phyloP scores from a whole-genome alignment of 2,888 invertebrate genomes.

The Bellardia bayeri region DNA sequence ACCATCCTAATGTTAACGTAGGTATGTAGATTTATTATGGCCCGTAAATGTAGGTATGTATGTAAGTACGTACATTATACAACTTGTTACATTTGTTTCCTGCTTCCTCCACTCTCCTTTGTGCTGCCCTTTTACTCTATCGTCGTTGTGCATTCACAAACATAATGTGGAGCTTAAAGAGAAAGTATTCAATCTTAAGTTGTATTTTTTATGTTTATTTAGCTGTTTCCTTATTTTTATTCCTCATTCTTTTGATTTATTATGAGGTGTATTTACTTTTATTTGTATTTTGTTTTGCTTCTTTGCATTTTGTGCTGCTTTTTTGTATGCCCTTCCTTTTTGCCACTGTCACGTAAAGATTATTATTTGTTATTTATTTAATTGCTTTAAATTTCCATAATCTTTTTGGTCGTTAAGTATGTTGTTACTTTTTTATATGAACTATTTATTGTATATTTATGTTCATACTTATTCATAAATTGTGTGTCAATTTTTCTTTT shows the following conservation, averaged over 20 bases:
- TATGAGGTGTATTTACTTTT: conserved; percentile 27
- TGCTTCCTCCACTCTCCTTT: not conserved
- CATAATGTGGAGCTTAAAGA: conserved; percentile 8
- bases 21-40: no score
- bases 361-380: conserved; percentile 68
- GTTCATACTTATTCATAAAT: conserved; percentile 32
- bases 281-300: not conserved
- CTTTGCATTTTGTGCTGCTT: not conserved
- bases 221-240: not conserved
- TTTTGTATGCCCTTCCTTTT: not conserved
- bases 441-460: conserved; percentile 28
- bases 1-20: not conserved
- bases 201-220: conserved; percentile 22
- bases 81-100: conserved; percentile 54
- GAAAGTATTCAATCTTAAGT: conserved; percentile 36
- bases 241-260: conserved; percentile 51
- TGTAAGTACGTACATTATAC: not conserved
- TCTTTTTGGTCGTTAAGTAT: conserved; percentile 52
- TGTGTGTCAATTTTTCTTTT: conserved; percentile 16
- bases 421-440: conserved; percentile 24
- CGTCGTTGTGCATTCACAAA: not conserved
- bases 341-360: conserved; percentile 37
- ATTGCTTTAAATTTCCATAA: conserved; percentile 68
- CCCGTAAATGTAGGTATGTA: not conserved
- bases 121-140: not conserved